phyloP scores from a whole-genome alignment of 2,888 invertebrate genomes.

The Chymomyza procnemis region DNA sequence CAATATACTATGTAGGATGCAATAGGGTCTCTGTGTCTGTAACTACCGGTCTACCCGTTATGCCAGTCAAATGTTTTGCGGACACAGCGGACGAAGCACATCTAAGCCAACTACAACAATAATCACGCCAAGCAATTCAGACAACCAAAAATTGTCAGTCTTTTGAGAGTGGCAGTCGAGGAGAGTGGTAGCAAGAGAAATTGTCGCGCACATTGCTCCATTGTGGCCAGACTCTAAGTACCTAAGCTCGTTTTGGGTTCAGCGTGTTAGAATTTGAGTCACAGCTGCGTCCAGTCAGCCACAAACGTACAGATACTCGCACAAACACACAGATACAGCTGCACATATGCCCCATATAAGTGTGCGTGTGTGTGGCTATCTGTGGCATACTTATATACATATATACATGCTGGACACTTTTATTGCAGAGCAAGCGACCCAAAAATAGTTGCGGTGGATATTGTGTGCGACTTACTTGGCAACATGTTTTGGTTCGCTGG shows the following conservation, averaged over 20 bases:
- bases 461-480: constrained; percentile 53
- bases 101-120: background rate
- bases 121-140: constrained; percentile 30
- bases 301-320: constrained; percentile 47
- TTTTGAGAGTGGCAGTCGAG: constrained; percentile 1
- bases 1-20: background rate
- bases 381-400: background rate
- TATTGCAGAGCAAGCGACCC: constrained; percentile 64
- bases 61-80: constrained; percentile 35
- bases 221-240: background rate
- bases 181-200: background rate
- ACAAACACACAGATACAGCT: constrained; percentile 30
- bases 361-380: constrained; percentile 53
- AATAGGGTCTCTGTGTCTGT: background rate
- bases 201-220: background rate
- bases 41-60: constrained; percentile 3
- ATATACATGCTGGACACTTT: constrained; percentile 53
- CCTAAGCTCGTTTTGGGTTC: background rate
- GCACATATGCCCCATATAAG: constrained; percentile 36
- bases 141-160: constrained; percentile 61
- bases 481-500: constrained; percentile 12
- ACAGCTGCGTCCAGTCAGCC: constrained; percentile 48
- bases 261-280: constrained; percentile 1
- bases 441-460: constrained; percentile 67
- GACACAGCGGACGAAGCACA: constrained; percentile 22